Evolutionary conservation across 2,113 vertebrate genomes (phyloP).

Genomic region (Bucco capensis): DNA sequence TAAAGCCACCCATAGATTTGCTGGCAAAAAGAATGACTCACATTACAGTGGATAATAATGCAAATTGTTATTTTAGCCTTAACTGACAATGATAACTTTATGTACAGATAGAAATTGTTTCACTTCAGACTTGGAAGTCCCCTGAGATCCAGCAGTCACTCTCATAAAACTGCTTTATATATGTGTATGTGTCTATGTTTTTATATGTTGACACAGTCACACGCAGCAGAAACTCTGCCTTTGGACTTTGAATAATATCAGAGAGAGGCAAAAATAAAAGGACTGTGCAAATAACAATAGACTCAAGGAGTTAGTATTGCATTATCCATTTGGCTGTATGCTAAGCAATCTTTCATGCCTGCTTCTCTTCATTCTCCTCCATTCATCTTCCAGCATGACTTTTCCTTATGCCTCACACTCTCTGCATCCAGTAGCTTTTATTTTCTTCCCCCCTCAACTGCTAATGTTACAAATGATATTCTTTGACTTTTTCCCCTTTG

Average conservation of each 20-base stretch:
- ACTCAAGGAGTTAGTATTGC: background rate
- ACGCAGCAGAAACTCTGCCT: background rate
- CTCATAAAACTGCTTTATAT: background rate
- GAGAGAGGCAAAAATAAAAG: background rate
- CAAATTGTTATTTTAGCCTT: slow-evolving; percentile 12
- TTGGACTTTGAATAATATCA: background rate
- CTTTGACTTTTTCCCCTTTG: background rate
- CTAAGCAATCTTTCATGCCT: background rate
- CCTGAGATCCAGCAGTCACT: background rate
- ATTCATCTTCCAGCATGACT: background rate
- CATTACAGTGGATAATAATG: background rate
- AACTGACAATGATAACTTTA: background rate
- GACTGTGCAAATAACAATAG: background rate
- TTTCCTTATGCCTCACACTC: background rate
- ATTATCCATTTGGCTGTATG: background rate
- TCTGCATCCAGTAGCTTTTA: background rate
- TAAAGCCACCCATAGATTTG: background rate
- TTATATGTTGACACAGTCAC: background rate
- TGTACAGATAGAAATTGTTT: background rate
- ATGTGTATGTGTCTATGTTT: background rate
- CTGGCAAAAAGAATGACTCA: slow-evolving; percentile 21
- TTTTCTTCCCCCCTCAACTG: background rate
- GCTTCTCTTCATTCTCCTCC: background rate
- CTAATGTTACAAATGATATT: slow-evolving; percentile 21
- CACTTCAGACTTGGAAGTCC: background rate